Percentiles rank a stretch among this genome's conserved stretches.
phyloP scores from a whole-genome alignment of 92 coral and sea anemone genomes.

The Bergia puertoricense region DNA sequence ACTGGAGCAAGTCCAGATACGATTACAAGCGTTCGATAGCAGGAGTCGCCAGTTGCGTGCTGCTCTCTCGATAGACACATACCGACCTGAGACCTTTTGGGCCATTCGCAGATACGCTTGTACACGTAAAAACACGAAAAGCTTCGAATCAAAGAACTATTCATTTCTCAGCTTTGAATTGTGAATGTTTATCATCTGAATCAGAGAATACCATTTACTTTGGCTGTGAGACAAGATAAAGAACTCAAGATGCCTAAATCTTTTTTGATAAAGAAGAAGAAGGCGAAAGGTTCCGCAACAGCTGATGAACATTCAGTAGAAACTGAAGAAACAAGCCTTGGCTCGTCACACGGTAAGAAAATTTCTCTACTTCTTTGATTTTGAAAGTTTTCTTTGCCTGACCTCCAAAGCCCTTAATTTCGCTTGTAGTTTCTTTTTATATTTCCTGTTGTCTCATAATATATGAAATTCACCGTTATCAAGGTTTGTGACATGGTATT shows the following conservation, averaged over 20 bases:
- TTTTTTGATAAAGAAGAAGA: constrained; percentile 84
- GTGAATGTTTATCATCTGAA: constrained; percentile 29
- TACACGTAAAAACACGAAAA: constrained; percentile 32
- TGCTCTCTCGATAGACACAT: constrained; percentile 17
- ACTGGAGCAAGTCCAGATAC: constrained; percentile 57
- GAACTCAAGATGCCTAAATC: constrained; percentile 85
- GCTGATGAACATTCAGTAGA: constrained; percentile 23
- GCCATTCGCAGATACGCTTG: constrained; percentile 34
- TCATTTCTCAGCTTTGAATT: constrained; percentile 35
- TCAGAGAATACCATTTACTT: constrained; percentile 41
- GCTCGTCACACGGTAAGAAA: constrained; percentile 14
- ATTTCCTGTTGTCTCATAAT: constrained; percentile 72
- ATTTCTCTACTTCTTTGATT: constrained; percentile 2
- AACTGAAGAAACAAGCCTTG: constrained; percentile 29
- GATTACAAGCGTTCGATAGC: constrained; percentile 21
- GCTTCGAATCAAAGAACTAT: constrained; percentile 38
- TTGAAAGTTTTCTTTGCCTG: constrained; percentile 52
- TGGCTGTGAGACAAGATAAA: constrained; percentile 40
- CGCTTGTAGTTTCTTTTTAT: constrained; percentile 65
- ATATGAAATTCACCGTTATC: constrained; percentile 81
- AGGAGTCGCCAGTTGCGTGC: constrained; percentile 32
- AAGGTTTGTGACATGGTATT: constrained; percentile 45
- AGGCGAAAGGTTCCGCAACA: constrained; percentile 45
- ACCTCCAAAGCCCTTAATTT: constrained; percentile 71
- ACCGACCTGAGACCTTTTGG: constrained; percentile 43